Conservation (phyloP, 2,888 invertebrate genomes). For the Drosophila prostipennis region DNA sequence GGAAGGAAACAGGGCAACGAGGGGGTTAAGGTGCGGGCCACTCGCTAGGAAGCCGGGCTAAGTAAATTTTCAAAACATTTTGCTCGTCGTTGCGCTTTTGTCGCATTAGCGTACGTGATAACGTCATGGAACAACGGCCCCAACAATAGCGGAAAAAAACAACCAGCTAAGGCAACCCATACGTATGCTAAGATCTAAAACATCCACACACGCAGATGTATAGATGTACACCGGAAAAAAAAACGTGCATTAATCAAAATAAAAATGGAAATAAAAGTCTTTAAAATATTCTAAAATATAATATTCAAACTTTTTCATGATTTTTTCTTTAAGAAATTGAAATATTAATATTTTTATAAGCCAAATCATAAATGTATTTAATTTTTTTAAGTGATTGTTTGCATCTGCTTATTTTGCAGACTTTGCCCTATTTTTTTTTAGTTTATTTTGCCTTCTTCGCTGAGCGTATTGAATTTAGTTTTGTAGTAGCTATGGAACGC, state of each 20-base stretch:
- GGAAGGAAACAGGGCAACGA: not conserved
- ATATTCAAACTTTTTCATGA: too few species aligned
- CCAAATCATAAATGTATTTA: not conserved
- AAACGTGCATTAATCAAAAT: too few species aligned
- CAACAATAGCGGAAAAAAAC: slow-evolving; percentile 17
- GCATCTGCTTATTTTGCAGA: slow-evolving; percentile 30
- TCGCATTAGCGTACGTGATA: slow-evolving; percentile 80
- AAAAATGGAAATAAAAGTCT: too few species aligned
- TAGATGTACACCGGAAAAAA: not conserved
- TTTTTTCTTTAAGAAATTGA: too few species aligned
- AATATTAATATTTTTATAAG: too few species aligned
- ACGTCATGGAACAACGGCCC: slow-evolving; percentile 46
- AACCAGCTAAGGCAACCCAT: slow-evolving; percentile 36
- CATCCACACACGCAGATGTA: not conserved
- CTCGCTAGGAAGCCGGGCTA: slow-evolving; percentile 44
- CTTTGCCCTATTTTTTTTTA: slow-evolving; percentile 17
- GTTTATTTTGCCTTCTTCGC: not conserved
- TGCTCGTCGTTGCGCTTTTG: slow-evolving; percentile 76
- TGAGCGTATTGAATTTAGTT: slow-evolving; percentile 36
- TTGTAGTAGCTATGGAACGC: slow-evolving; percentile 12
- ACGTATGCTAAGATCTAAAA: slow-evolving; percentile 16
- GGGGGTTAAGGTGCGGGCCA: slow-evolving; percentile 6
- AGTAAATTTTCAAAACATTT: slow-evolving; percentile 76
- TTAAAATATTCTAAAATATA: too few species aligned
- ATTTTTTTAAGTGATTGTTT: slow-evolving; percentile 3